phyloP scores from a whole-genome alignment of 2,888 invertebrate species.

The Drosophila meridiana region DNA sequence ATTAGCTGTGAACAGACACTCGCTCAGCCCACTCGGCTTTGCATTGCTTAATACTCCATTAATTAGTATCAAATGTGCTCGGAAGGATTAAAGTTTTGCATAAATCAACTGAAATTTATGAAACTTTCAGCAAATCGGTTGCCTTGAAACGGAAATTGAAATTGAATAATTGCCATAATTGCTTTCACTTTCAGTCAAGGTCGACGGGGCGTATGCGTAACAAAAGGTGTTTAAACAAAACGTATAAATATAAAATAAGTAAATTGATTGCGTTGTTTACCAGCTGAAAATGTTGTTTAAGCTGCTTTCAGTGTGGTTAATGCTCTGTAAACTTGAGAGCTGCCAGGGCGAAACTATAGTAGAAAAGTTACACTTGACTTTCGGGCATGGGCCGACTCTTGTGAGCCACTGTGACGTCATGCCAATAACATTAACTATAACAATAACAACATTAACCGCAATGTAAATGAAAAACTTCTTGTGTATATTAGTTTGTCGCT shows the following conservation, averaged over 20 bases:
- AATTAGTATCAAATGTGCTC: background rate
- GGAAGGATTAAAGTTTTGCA: background rate
- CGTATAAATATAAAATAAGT: constrained; percentile 2
- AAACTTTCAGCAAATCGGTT: background rate
- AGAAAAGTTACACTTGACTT: too few relatives aligned
- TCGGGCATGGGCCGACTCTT: too few relatives aligned
- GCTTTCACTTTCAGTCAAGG: constrained; percentile 46
- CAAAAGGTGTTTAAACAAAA: constrained; percentile 36
- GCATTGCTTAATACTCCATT: background rate
- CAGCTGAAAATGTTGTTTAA: constrained; percentile 10
- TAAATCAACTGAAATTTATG: too few relatives aligned
- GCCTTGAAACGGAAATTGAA: constrained; percentile 11
- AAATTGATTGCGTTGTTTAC: constrained; percentile 37
- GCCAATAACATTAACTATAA: constrained; percentile 31
- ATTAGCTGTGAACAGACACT: background rate
- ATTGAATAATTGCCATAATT: constrained; percentile 37
- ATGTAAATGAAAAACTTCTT: constrained; percentile 70
- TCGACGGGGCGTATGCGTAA: constrained; percentile 53
- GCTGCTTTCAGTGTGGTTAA: background rate
- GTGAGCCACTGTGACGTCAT: constrained; percentile 63
- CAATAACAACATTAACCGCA: constrained; percentile 52
- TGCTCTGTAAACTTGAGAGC: background rate
- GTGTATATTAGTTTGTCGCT: constrained; percentile 68
- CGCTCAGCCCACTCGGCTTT: background rate
- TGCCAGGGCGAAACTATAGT: too few relatives aligned